Base-by-base conservation (phyloP, 2,888 invertebrate genomes). In the Lottia scabra region DNA sequence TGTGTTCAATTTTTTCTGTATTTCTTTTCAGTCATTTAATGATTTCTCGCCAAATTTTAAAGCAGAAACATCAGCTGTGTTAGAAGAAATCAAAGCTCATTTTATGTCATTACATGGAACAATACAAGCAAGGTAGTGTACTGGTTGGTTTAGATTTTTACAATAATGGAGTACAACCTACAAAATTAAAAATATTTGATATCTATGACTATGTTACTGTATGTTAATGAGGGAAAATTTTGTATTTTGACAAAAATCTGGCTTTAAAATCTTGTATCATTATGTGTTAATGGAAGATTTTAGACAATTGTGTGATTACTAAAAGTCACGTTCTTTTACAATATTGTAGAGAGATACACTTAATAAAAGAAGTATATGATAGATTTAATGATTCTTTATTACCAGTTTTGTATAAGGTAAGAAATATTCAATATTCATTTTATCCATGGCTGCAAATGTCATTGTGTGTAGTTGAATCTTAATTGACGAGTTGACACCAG, bases 91-190 rank as follows among this genome's bases (percentile, higher is more conserved):
- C 4, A 72, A 72, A 38, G 15, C 46, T 6, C 83, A 85, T 68
- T 87, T 85, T 70, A 79, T 79, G 38, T 56, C 71, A 8, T 75
- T 85, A 1, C 87, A 87, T 76, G 81, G 83, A 13, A 46, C 81
- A 27, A 70, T 86, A 43, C 86, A 86, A 70, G 74, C 82, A 6
- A 75, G 86, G 77, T 80, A 72, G 73, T 38, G 8, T 38, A 8
- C 10, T 38, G 38, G 1, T 38, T 38, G 1, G 10, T 8, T n/a
- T n/a, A 38, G 5, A 38, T 4, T 38, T 38, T 8, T 38, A 38
- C 38, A 38, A 38, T 38, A 38, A 4, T 38, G 10, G 38, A 38
- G 10, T 5, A 38, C 8, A 5, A 6, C 6, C 30, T 4, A 30
- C 6, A 30, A 30, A 30, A 30, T 30, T 4, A 4, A 10, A 38